Evolutionary conservation across 2,113 vertebrate genomes (phyloP).

Genomic region (rabbit (Oryctolagus cuniculus)): DNA sequence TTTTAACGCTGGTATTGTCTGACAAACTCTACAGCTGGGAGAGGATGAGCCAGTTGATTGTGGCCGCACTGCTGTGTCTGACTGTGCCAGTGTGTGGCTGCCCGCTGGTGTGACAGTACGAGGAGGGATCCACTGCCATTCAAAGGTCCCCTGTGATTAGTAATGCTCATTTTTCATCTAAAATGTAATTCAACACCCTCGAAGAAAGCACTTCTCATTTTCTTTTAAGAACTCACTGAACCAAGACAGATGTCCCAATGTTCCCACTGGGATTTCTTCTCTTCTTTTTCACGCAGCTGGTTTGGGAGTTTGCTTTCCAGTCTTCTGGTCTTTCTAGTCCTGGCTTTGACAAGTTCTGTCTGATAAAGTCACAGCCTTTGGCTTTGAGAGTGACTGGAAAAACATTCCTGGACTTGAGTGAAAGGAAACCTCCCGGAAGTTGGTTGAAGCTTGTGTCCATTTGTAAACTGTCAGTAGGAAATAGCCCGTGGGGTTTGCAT

Average conservation of each 20-base stretch:
- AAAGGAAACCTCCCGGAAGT: conserved; percentile 22
- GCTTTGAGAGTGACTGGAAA: conserved; percentile 61
- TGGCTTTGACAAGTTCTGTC: conserved; percentile 39
- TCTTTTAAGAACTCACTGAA: conserved; percentile 51
- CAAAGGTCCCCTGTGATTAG: neutral
- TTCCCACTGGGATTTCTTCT: conserved; percentile 10
- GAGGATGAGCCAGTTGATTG: neutral
- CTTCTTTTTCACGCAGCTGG: neutral
- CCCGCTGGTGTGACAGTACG: neutral
- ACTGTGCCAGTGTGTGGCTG: neutral
- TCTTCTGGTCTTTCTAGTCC: conserved; percentile 5
- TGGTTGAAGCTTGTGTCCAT: conserved; percentile 15
- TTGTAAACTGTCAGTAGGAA: conserved; percentile 59
- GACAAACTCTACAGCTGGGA: neutral
- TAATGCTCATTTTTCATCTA: conserved; percentile 27
- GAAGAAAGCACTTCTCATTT: conserved; percentile 24
- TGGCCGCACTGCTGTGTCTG: neutral
- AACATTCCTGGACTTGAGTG: conserved; percentile 14
- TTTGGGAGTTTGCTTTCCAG: conserved; percentile 23
- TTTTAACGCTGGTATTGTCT: neutral
- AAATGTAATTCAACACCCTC: conserved; percentile 53
- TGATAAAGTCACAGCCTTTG: conserved; percentile 26
- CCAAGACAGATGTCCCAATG: conserved; percentile 22
- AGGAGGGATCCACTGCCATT: conserved; percentile 8
- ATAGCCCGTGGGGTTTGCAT: neutral